Evolutionary conservation across 2,888 invertebrate genomes (phyloP), one percentile per base, ranked within the genome.

Genomic region (Campoplex capitator): DNA sequence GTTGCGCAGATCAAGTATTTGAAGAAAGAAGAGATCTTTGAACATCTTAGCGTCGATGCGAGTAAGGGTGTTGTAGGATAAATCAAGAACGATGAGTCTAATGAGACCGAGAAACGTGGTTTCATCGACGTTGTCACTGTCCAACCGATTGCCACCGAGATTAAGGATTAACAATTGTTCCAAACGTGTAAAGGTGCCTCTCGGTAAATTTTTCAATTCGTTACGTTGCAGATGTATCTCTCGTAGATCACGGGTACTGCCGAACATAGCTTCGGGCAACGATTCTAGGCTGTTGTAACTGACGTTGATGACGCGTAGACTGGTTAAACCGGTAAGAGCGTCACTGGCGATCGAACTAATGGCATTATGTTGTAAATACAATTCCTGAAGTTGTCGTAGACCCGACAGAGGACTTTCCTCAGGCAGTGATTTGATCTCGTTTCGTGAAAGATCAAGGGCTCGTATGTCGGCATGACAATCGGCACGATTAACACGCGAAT

Each of bases 151-250:
- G 90, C 97, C 97, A 62, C 97, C 97, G 91, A 98, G 95, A 94
- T 98, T 98, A 88, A 98, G 95, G 76, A 98, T 97, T 89, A 98
- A 95, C 91, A 98, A 95, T 93, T 98, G 97, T 92, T 98, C 97
- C 85, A 98, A 95, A 1, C 97, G 96, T 90, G 97, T 97, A 94
- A 99, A 97, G 84, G 98, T 95, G 51, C 97, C 97, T 91, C 97
- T 96, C 74, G 98, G 97, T 86, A 98, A 95, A 92, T 97, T 97
- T 92, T 96, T 97, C 85, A 99, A 95, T 86, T 97, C 97, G 94
- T 99, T 98, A 94, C 97, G 97, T 92, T 98, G 97, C 89, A 98
- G 95, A 93, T 98, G 97, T 88, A 98, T 96, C 95, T 98, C 98
- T 86, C 97, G 96, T 82, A 98, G 95, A 93, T 98, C 98, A 91